A percentile compares a stretch with the other conserved stretches of the same genome.
Evolutionary conservation across 2,888 invertebrate genomes (phyloP).

Genomic region (Nemoura dubitans): DNA sequence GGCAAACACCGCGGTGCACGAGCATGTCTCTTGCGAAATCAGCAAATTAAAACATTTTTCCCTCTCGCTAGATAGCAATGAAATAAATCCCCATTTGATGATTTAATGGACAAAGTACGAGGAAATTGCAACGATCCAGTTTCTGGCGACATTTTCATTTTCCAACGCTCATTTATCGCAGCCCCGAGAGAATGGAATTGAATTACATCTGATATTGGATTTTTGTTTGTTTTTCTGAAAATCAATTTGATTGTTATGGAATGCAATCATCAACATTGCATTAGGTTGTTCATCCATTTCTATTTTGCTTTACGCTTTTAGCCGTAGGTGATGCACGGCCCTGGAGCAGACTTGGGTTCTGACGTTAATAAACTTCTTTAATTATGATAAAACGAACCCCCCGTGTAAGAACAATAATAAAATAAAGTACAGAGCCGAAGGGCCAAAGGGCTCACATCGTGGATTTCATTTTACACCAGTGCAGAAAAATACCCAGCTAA

Average conservation of each 20-base stretch:
- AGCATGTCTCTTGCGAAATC: background rate
- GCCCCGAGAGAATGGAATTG: background rate
- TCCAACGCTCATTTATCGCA: background rate
- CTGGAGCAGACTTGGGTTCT: too few species aligned
- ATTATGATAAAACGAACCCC: background rate
- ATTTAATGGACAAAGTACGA: background rate
- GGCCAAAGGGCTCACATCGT: background rate
- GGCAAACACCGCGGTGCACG: background rate
- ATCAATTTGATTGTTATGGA: background rate
- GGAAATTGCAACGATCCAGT: background rate
- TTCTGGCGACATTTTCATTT: background rate
- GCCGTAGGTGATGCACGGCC: too few species aligned
- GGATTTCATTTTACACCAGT: too few species aligned
- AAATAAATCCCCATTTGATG: background rate
- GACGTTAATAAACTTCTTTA: too few species aligned
- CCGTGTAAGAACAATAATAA: background rate
- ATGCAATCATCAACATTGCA: background rate
- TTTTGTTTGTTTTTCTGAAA: background rate
- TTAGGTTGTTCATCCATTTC: background rate
- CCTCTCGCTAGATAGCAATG: background rate
- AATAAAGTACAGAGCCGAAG: background rate
- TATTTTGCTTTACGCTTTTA: too few species aligned
- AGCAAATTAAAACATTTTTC: background rate
- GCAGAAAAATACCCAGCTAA: background rate
- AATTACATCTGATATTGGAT: background rate